These are phyloP conservation scores for Acyrthosiphon pisum DNA, from an alignment of 1,140 invertebrate species.

Conservation along the genomic window DNA sequence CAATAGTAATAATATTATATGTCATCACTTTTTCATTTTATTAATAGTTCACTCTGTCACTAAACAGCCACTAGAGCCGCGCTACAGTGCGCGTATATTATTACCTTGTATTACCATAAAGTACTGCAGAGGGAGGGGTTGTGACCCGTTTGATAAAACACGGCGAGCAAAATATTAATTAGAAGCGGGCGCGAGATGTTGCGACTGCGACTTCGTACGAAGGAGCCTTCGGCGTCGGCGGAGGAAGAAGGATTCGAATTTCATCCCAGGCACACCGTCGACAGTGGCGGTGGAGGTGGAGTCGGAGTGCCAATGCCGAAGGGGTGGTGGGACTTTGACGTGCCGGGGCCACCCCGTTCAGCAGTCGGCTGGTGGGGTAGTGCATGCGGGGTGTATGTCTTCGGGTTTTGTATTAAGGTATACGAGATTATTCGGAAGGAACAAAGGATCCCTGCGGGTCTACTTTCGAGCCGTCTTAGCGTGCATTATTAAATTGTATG, in stretches of 20 bases:
- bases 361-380: neutral
- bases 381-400: slow-evolving; percentile 25
- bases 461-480: slow-evolving; percentile 56
- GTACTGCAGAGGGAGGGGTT: neutral
- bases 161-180: slow-evolving; percentile 42
- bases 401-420: slow-evolving; percentile 57
- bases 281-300: neutral
- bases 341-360: neutral
- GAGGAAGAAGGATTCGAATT: slow-evolving; percentile 27
- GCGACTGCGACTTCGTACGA: neutral
- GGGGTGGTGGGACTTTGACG: slow-evolving; percentile 8
- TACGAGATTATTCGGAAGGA: slow-evolving; percentile 55
- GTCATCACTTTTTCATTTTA: neutral
- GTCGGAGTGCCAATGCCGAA: neutral
- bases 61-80: neutral
- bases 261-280: neutral
- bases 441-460: slow-evolving; percentile 56
- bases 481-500: slow-evolving; percentile 56
- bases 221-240: neutral
- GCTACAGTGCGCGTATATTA: neutral
- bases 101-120: slow-evolving; percentile 32
- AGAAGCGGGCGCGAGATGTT: neutral
- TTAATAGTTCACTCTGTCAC: neutral
- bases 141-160: slow-evolving; percentile 41
- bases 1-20: neutral